Evolutionary conservation across 2,888 invertebrate species (phyloP).

Genomic region (Meliscaeva auricollis): DNA sequence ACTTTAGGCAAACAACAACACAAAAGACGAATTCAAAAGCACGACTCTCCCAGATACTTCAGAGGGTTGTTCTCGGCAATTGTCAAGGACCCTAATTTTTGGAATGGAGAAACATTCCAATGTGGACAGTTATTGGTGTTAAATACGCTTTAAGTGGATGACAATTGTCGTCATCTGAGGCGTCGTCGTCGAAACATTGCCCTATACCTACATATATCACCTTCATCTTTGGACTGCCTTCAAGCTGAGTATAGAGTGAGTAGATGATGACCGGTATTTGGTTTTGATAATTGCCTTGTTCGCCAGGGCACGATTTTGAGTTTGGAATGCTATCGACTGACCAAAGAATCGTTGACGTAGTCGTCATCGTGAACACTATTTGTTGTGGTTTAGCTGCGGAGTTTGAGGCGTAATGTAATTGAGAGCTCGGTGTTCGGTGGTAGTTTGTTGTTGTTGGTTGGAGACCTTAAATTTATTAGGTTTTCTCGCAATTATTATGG

Average conservation of each 20-base stretch:
- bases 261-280: conserved; percentile 34
- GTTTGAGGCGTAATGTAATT: conserved; percentile 12
- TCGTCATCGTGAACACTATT: conserved; percentile 19
- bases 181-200: conserved; percentile 31
- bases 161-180: conserved; percentile 59
- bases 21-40: conserved; percentile 44
- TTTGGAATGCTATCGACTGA: conserved; percentile 45
- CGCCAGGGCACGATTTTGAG: conserved; percentile 55
- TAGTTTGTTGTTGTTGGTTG: background rate
- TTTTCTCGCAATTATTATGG: too few relatives aligned
- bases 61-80: conserved; percentile 9
- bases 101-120: conserved; percentile 52
- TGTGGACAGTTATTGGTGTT: conserved; percentile 74
- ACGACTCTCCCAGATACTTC: conserved; percentile 8
- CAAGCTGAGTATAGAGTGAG: background rate
- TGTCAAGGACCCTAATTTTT: conserved; percentile 42
- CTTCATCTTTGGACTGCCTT: conserved; percentile 44
- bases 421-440: background rate
- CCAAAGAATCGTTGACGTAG: conserved; percentile 13
- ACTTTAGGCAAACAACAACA: conserved; percentile 77
- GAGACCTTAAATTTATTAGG: background rate
- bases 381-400: conserved; percentile 19
- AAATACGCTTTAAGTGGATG: conserved; percentile 73
- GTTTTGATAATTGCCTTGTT: conserved; percentile 70
- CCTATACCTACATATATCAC: conserved; percentile 24